Evolutionary conservation across 2,797 vertebrate genomes (phyloP).

Genomic region (Rhincodon typus): DNA sequence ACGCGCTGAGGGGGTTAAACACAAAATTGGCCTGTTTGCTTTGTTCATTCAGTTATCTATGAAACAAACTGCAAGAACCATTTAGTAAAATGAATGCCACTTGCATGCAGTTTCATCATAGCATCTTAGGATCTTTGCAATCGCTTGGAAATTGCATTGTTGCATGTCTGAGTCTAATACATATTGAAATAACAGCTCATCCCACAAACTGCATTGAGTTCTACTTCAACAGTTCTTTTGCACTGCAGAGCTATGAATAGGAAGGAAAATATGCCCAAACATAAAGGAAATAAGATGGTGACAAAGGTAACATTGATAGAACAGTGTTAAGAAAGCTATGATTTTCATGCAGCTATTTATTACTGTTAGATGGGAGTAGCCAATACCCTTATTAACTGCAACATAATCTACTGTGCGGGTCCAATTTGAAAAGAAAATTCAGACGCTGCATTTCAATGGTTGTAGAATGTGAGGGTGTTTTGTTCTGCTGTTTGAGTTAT

Average conservation of each 20-base stretch:
- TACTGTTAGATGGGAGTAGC: background rate
- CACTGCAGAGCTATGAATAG: background rate
- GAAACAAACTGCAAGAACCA: background rate
- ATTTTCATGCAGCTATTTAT: constrained; percentile 8
- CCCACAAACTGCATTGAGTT: constrained; percentile 3
- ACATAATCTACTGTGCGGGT: background rate
- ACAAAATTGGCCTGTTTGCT: background rate
- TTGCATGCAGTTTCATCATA: background rate
- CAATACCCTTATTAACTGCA: constrained; percentile 24
- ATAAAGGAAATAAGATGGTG: background rate
- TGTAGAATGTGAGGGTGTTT: constrained; percentile 29
- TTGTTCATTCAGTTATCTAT: background rate
- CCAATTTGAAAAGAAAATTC: constrained; percentile 33
- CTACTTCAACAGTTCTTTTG: background rate
- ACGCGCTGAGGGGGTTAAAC: background rate
- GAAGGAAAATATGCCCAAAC: background rate
- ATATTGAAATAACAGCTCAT: background rate
- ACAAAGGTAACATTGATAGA: background rate
- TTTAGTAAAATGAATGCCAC: background rate
- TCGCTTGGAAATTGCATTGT: background rate
- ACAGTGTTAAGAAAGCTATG: background rate
- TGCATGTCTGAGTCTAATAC: background rate
- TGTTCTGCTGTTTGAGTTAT: constrained; percentile 42
- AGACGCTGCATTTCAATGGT: constrained; percentile 18
- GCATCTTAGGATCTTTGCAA: background rate